Evolutionary conservation across 2,113 vertebrate species (phyloP), one percentile per base, ranked within the genome.

Genomic region (Brachirus orientalis): DNA sequence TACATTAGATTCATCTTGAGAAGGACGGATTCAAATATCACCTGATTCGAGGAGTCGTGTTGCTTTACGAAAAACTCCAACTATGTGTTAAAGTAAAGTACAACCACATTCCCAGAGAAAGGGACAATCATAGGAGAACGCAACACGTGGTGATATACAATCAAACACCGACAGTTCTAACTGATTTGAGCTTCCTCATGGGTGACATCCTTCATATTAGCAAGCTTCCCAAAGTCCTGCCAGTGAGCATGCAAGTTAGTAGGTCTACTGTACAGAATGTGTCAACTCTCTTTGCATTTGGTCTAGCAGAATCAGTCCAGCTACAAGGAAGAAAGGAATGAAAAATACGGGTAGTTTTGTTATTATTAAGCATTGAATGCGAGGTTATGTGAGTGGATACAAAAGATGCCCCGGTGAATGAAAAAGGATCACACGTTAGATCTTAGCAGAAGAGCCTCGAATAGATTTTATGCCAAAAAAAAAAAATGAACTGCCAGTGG

Each of bases 181-280:
- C 43, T 40, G 64, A 76, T 66, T 69, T 43, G 14, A 14, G 65
- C 62, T 85, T 46, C 54, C 28, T 20, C 20, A 12, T n/a, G 56
- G 51, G 61, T 38, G 48, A 48, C 58, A 61, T 20, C 65, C 66
- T 55, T 40, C 60, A 71, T 35, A 38, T 69, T 61, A 72, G 53
- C 45, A 79, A 73, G 66, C 85, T 59, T 66, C 33, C 54, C 59
- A 57, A 57, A 85, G 59, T 69, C 40, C 76, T 44, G 68, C 82
- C 69, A 84, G 85, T 80, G 60, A 83, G 64, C 87, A 82, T 89
- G 86, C 86, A 84, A 36, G 76, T 89, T 86, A 88, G 83, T 82
- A 70, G 13, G 52, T 73, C 18, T 64, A 78, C 47, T 38, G 8
- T 59, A 28, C 28, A 28, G 3, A 28, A 28, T 66, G 71, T 60